These are phyloP conservation scores for Mastomys coucha DNA, from an alignment of 2,113 vertebrate genomes.

Conservation along the genomic window DNA sequence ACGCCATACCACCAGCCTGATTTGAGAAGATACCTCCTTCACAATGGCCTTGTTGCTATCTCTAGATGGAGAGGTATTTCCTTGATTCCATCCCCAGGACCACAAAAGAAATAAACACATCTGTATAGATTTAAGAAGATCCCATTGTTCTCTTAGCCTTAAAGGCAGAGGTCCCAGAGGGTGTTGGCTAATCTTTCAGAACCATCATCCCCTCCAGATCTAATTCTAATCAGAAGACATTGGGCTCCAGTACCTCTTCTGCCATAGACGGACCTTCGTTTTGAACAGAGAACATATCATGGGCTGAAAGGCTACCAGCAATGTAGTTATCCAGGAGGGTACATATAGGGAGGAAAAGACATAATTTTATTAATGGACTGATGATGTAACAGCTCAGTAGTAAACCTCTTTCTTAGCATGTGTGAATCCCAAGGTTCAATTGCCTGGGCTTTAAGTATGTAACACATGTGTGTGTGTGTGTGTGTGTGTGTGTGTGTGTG, in stretches of 20 bases:
- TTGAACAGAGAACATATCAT: background rate
- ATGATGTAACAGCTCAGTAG: background rate
- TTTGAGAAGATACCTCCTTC: background rate
- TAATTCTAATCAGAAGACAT: background rate
- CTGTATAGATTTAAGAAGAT: background rate
- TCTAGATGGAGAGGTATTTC: background rate
- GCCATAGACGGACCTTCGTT: background rate
- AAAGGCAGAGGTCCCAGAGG: background rate
- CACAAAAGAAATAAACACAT: background rate
- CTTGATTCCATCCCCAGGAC: background rate
- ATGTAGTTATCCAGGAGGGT: background rate
- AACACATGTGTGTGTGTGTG: background rate
- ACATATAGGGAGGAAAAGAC: background rate
- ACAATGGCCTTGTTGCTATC: background rate
- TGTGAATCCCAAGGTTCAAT: background rate
- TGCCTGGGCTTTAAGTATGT: background rate
- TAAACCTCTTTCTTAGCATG: background rate
- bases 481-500: background rate
- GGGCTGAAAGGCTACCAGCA: background rate
- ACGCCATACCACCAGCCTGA: background rate
- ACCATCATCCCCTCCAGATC: background rate
- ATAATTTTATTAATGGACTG: background rate
- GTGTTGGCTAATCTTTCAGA: background rate
- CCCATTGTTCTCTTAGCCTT: background rate
- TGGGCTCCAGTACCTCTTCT: background rate